Base-by-base conservation (phyloP, 2,888 invertebrate genomes). In the Nymphalis urticae region DNA sequence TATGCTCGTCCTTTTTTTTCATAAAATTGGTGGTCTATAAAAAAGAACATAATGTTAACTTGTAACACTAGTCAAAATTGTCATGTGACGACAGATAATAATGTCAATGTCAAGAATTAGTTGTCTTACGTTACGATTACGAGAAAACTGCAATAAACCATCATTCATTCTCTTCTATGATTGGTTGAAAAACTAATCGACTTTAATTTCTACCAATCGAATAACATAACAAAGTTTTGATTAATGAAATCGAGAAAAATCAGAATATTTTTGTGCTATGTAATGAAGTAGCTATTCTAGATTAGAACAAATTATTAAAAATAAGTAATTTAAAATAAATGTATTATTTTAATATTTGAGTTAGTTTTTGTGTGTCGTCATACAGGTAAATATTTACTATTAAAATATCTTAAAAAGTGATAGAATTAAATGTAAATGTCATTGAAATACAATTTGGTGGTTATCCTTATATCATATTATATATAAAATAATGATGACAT, bases 11-110 rank as follows among this genome's bases (percentile, higher is more conserved):
- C 21, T 21, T 21, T 21, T 21, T 21, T 21, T 21, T 21, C 2
- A 21, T 21, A 21, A 2, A 21, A 21, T 21, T 21, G 1, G 21
- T 21, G 2, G 21, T 21, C 21, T 21, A 21, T 21, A 21, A 21
- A 21, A 1, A 21, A 21, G n/a, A 21, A 21, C 21, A 13, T 13
- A 42, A 10, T 4, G 0, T 4, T 3, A 13, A 32, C 24, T 66
- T 48, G 71, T 60, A 69, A 64, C 66, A 72, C 62, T 68, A 5
- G 6, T 16, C 54, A 70, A 27, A 13, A 24, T 17, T 70, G 72
- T 73, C 73, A 72, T 75, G 73, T 72, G 75, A 75, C 75, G 73
- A 71, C 51, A 67, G 58, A 63, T 42, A 61, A 51, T 67, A 66
- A 53, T 61, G 70, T 68, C 70, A 73, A 73, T 54, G 70, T 73